phyloP scores from a whole-genome alignment of 1,140 invertebrate species.

The Drosophila erecta region DNA sequence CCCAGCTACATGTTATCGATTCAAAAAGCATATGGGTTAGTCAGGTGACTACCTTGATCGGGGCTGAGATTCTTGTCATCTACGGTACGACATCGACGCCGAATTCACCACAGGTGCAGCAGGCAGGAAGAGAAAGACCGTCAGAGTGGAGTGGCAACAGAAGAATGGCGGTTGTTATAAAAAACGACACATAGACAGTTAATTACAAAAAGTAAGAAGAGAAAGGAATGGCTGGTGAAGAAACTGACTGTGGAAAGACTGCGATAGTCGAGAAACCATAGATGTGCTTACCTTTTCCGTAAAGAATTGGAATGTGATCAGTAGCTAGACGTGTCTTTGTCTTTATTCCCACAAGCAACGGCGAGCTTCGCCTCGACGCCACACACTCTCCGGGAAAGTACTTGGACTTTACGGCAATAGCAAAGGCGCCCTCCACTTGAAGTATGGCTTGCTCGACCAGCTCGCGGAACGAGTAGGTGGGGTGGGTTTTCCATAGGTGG shows the following conservation, averaged over 20 bases:
- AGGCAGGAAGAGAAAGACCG: slow-evolving; percentile 28
- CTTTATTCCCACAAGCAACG: slow-evolving; percentile 98
- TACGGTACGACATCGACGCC: slow-evolving; percentile 48
- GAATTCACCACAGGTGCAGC: slow-evolving; percentile 12
- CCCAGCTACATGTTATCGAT: slow-evolving; percentile 19
- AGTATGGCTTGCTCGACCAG: slow-evolving; percentile 98
- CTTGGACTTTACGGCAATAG: slow-evolving; percentile 97
- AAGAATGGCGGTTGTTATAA: slow-evolving; percentile 38
- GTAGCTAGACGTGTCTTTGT: slow-evolving; percentile 95
- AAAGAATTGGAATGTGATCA: slow-evolving; percentile 98
- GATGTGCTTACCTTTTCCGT: slow-evolving; percentile 86
- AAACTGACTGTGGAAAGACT: neutral
- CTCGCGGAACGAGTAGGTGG: slow-evolving; percentile 96
- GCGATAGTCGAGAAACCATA: neutral
- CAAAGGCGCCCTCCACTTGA: slow-evolving; percentile 99
- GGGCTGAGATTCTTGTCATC: slow-evolving; percentile 71
- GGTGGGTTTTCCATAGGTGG: slow-evolving; percentile 96
- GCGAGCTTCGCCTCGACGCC: slow-evolving; percentile 97
- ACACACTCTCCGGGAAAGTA: slow-evolving; percentile 99
- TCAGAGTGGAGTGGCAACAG: slow-evolving; percentile 27
- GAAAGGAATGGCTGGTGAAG: slow-evolving; percentile 28
- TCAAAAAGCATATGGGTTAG: slow-evolving; percentile 27
- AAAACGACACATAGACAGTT: slow-evolving; percentile 52
- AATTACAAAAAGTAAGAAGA: slow-evolving; percentile 57
- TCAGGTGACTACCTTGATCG: slow-evolving; percentile 74